Evolutionary conservation across 2,797 vertebrate genomes (phyloP).

Genomic region (Mallotus villosus): DNA sequence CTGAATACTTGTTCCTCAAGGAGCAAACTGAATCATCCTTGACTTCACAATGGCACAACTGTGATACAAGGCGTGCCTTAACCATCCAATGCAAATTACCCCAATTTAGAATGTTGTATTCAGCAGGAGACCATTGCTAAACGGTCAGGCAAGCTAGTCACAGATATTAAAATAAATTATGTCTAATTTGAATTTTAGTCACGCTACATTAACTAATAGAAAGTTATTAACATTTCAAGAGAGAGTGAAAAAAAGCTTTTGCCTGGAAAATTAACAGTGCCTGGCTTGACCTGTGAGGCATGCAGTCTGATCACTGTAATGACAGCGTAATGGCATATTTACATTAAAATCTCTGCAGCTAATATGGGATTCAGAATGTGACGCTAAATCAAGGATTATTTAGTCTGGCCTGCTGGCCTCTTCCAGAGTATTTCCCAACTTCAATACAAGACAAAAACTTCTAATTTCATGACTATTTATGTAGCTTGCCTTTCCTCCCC

Average conservation of each 20-base stretch:
- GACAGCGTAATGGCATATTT: conserved; percentile 99
- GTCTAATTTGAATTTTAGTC: conserved; percentile 99
- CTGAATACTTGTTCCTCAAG: conserved; percentile 65
- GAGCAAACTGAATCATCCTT: conserved; percentile 77
- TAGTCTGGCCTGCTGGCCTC: conserved; percentile 98
- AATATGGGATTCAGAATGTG: conserved; percentile 99
- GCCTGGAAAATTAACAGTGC: conserved; percentile 99
- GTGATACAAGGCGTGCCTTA: conserved; percentile 87
- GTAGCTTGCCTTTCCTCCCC: conserved; percentile 80
- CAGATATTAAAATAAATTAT: conserved; percentile 99
- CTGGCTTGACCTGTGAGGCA: conserved; percentile 98
- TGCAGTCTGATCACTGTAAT: conserved; percentile 98
- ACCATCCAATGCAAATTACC: conserved; percentile 94
- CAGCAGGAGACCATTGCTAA: conserved; percentile 97
- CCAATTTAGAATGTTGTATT: conserved; percentile 98
- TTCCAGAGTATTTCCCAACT: conserved; percentile 91
- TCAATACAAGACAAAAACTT: conserved; percentile 98
- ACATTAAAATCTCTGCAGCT: conserved; percentile 99
- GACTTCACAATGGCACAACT: conserved; percentile 88
- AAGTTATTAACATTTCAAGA: conserved; percentile 99
- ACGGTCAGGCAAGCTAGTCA: conserved; percentile 98
- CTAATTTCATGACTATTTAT: conserved; percentile 99
- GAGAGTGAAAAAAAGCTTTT: conserved; percentile 91
- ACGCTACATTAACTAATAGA: conserved; percentile 99
- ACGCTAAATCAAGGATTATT: conserved; percentile 99